Percentiles rank a stretch among this genome's conserved stretches.
Evolutionary conservation across 1,140 invertebrate genomes (phyloP).

Genomic region (Arctopsyche grandis): DNA sequence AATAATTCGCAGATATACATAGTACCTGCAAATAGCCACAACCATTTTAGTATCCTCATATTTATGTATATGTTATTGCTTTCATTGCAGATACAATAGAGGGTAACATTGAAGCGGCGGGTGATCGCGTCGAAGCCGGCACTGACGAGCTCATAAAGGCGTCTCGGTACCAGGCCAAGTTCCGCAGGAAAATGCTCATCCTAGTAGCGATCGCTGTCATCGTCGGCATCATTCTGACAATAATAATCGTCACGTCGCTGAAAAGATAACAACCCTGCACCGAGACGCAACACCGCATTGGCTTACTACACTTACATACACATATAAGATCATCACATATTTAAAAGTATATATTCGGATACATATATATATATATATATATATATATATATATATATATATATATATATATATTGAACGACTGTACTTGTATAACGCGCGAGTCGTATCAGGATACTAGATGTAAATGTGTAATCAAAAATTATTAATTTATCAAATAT

Average conservation of each 20-base stretch:
- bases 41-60: too few species aligned
- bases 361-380: not conserved
- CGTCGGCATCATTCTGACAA: slow-evolving; percentile 73
- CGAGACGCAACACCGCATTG: not conserved
- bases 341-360: not conserved
- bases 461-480: too few species aligned
- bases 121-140: slow-evolving; percentile 81
- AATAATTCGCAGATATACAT: too few species aligned
- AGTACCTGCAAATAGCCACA: too few species aligned
- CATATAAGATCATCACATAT: not conserved
- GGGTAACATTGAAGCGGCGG: slow-evolving; percentile 82
- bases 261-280: slow-evolving; percentile 50
- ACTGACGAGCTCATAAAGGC: slow-evolving; percentile 81
- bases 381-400: not conserved
- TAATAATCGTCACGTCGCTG: slow-evolving; percentile 67
- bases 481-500: too few species aligned
- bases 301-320: slow-evolving; percentile 14
- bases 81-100: slow-evolving; percentile 84
- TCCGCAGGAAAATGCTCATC: slow-evolving; percentile 77
- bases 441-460: too few species aligned
- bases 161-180: slow-evolving; percentile 77
- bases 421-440: too few species aligned
- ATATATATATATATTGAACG: too few species aligned
- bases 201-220: slow-evolving; percentile 72
- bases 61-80: too few species aligned